These are phyloP conservation scores for Bombus waltoni DNA, from an alignment of 1,140 invertebrate genomes.

Conservation along the genomic window DNA sequence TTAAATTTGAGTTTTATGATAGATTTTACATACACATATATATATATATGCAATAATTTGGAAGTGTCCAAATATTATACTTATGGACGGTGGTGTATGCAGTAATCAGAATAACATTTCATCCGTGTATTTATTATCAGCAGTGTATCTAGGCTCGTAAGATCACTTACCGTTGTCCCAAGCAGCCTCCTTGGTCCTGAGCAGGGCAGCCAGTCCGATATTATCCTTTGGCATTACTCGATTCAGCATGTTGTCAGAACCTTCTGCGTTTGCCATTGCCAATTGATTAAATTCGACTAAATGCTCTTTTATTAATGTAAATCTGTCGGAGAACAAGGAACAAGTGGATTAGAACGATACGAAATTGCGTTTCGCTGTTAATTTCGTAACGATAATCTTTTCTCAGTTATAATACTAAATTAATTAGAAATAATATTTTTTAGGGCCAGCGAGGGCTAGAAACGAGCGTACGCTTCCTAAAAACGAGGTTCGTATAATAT, in stretches of 20 bases:
- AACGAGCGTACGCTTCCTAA: no score
- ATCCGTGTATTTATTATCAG: background rate
- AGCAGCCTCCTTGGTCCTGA: slow-evolving; percentile 96
- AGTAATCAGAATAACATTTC: background rate
- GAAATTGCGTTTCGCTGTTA: background rate
- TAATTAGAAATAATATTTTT: no score
- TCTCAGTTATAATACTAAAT: no score
- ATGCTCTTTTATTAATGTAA: slow-evolving; percentile 96
- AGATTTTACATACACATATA: no score
- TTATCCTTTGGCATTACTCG: slow-evolving; percentile 99
- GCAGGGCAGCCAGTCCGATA: slow-evolving; percentile 96
- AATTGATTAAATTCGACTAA: slow-evolving; percentile 99
- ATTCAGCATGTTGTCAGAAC: slow-evolving; percentile 99
- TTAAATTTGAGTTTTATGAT: no score
- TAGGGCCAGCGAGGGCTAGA: no score
- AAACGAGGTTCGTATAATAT: no score
- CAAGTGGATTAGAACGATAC: background rate
- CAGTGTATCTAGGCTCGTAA: background rate
- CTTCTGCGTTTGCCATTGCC: slow-evolving; percentile 98
- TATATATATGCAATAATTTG: background rate
- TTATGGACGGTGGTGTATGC: background rate
- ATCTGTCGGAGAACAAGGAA: slow-evolving; percentile 85
- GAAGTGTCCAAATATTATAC: background rate
- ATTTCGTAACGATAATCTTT: background rate
- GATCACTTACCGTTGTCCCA: slow-evolving; percentile 92